Evolutionary conservation across 2,113 vertebrate species (phyloP), one percentile per base, ranked within the genome.

Genomic region (Stictonetta naevosa): DNA sequence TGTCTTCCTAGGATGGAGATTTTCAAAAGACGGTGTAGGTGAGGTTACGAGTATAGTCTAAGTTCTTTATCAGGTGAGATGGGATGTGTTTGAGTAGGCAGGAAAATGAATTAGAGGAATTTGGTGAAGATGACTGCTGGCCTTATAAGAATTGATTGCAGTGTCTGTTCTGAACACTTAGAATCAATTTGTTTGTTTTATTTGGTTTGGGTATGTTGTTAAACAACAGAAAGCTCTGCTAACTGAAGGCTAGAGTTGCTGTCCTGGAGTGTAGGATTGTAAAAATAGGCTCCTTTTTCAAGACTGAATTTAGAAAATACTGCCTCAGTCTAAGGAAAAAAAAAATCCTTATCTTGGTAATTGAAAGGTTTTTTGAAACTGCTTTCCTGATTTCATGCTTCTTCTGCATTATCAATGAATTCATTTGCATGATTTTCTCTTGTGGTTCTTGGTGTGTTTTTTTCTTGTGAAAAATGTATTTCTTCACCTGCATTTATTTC

Each of bases 1-100:
- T 25, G 13, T 50, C n/a, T 64, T 8, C 16, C 59, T 19, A 20
- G n/a, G 13, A 7, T 55, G 26, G 21, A 64, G 62, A 25, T 42
- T 74, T 36, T 59, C 1, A 0, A 28, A 77, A 59, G 8, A 13
- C 31, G 38, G 33, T 0, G 1, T 33, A 44, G 6, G 0, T 46
- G 48, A 48, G 9, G 28, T 60, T 78, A 74, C 40, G 15, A 67
- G 33, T 56, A 7, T 8, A 74, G 19, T 34, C 7, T 8, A 34
- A 80, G 10, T 11, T 63, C 42, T 86, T 67, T 62, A 28, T 64
- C 63, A 58, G 29, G 10, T 23, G 26, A 68, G 5, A 18, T 25
- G 36, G n/a, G 13, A 38, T 83, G 64, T 68, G 2, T 31, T 77
- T 71, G 44, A 62, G 44, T 40, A 34, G 33, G 6, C 38, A 62